Percentiles rank a stretch among this genome's conserved stretches.
Evolutionary conservation across 2,888 invertebrate species (phyloP).

Genomic region (Prenolepis imparis): DNA sequence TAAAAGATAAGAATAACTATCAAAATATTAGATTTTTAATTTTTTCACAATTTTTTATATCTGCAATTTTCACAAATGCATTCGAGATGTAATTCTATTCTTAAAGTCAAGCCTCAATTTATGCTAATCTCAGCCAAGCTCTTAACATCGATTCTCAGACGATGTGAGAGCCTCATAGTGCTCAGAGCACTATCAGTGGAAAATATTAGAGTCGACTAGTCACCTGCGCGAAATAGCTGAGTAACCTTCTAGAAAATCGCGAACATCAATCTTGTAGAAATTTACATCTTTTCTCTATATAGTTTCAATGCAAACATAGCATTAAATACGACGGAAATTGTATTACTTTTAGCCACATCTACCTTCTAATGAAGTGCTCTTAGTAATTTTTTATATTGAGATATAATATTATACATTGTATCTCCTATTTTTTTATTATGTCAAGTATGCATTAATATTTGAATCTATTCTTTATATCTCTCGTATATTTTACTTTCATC

Average conservation of each 20-base stretch:
- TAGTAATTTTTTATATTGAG: neutral
- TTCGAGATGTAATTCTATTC: conserved; percentile 4
- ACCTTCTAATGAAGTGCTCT: neutral
- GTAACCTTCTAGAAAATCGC: conserved; percentile 47
- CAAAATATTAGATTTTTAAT: neutral
- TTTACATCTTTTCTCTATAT: conserved; percentile 33
- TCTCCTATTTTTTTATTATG: neutral
- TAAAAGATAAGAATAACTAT: neutral
- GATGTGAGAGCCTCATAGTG: conserved; percentile 55
- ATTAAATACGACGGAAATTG: conserved; percentile 26
- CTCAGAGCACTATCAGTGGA: conserved; percentile 72
- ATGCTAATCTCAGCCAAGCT: conserved; percentile 23
- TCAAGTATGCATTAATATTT: neutral
- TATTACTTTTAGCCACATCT: conserved; percentile 10
- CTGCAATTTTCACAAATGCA: neutral
- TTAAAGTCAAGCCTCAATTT: neutral
- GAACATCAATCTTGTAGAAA: conserved; percentile 40
- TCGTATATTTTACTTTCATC: neutral
- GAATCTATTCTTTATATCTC: neutral
- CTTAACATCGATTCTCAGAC: conserved; percentile 57
- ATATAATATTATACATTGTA: neutral
- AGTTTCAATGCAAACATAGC: neutral
- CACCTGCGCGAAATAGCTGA: conserved; percentile 62
- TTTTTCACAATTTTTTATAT: neutral
- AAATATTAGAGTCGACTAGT: conserved; percentile 78